Conservation (phyloP, 2,113 vertebrate genomes). For the Pseudorhombus dupliciocellatus region DNA sequence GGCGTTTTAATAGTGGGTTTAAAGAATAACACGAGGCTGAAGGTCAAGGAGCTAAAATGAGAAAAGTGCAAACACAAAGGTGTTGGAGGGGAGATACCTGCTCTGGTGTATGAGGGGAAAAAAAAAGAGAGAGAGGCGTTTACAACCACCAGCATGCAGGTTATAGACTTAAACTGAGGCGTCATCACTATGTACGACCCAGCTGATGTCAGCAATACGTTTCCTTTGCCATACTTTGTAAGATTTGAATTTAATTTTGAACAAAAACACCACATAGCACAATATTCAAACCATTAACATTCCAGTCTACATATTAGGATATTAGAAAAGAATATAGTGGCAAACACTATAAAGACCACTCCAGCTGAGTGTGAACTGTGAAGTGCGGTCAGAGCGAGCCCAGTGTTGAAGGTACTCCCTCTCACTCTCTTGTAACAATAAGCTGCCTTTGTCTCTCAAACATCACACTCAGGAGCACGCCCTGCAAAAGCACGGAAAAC, state of each 20-base stretch:
- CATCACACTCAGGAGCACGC: slow-evolving; percentile 58
- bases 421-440: slow-evolving; percentile 67
- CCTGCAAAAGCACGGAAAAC: slow-evolving; percentile 49
- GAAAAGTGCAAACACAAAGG: slow-evolving; percentile 23
- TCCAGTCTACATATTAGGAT: too few relatives aligned
- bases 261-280: too few relatives aligned
- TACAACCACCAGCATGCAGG: background rate
- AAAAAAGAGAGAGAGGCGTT: slow-evolving; percentile 16
- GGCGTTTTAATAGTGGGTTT: slow-evolving; percentile 39
- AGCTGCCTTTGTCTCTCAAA: slow-evolving; percentile 61
- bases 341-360: too few relatives aligned
- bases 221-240: too few relatives aligned
- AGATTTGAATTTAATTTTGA: too few relatives aligned
- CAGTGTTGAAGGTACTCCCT: slow-evolving; percentile 44
- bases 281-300: too few relatives aligned
- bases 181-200: background rate
- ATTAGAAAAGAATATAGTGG: too few relatives aligned
- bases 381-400: slow-evolving; percentile 10
- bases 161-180: background rate
- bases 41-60: slow-evolving; percentile 42
- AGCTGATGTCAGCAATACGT: background rate
- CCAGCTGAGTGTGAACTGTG: background rate
- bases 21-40: slow-evolving; percentile 43
- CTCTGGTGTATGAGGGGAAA: slow-evolving; percentile 2
- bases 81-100: slow-evolving; percentile 8